Evolutionary conservation across 2,113 vertebrate genomes (phyloP), one percentile per base, ranked within the genome.

Genomic region (Cyanoliseus patagonus): DNA sequence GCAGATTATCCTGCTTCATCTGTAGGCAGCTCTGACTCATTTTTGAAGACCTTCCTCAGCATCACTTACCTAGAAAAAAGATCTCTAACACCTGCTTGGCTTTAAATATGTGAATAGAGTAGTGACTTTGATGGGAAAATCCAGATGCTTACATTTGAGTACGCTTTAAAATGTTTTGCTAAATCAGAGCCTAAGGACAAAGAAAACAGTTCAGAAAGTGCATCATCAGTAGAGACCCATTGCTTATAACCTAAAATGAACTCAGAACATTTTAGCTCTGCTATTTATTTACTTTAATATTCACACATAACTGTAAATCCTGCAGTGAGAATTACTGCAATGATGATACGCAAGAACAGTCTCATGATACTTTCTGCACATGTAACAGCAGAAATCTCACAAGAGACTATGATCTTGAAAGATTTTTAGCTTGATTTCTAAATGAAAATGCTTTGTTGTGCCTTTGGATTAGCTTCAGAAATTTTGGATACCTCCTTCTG

Each of bases 341-440:
- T 73, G 67, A 57, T 82, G 69, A 95, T 78, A 88, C 18, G 52
- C 76, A 94, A 86, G 74, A 95, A 88, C 28, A 68, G 62, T 75
- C 80, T 96, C 37, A 22, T 89, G 86, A 66, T 85, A 77, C 30
- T 86, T 95, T 90, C 84, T 55, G 72, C 70, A 74, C 28, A 41
- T 74, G 52, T 74, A 35, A 69, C 89, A 94, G 31, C 42, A 75
- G 88, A 95, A 90, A 94, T 88, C 73, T 97, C 93, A 90, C 88
- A 97, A 86, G 88, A 95, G 91, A 97, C 96, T 97, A 95, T 86
- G 87, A 76, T 91, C 92, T 90, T 93, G 68, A 88, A 92, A 97
- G 55, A 74, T 94, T 94, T 97, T 97, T 94, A 95, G 52, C 44
- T 44, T 82, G 90, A 95, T 95, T 95, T 92, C 63, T 87, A 85